Conservation (phyloP, 2,888 invertebrate genomes). For the Lamellibrachia columna region DNA sequence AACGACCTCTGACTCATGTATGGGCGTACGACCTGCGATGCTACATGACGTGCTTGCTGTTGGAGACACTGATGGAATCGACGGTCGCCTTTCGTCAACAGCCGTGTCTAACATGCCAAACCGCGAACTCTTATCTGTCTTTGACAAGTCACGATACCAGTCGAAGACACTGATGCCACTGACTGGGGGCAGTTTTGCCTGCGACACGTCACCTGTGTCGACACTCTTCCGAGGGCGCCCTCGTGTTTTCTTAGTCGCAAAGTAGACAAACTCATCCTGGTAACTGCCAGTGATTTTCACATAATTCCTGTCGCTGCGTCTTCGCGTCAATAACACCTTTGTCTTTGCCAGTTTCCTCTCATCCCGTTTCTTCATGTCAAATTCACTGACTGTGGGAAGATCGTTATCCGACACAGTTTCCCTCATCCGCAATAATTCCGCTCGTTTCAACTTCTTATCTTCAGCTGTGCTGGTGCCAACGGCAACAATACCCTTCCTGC, state of each 20-base stretch:
- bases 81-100: not conserved
- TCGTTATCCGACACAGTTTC: not conserved
- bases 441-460: not conserved
- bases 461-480: not conserved
- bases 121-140: slow-evolving; percentile 40
- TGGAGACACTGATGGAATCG: not conserved
- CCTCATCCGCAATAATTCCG: not conserved
- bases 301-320: slow-evolving; percentile 39
- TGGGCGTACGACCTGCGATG: slow-evolving; percentile 29
- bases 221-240: slow-evolving; percentile 48
- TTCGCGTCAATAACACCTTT: slow-evolving; percentile 18
- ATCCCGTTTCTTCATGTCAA: not conserved
- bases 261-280: slow-evolving; percentile 65
- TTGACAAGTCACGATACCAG: slow-evolving; percentile 46
- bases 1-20: slow-evolving; percentile 44
- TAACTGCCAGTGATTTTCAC: slow-evolving; percentile 64
- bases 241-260: slow-evolving; percentile 58
- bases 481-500: not conserved
- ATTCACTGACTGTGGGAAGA: not conserved
- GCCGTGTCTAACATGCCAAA: slow-evolving; percentile 32
- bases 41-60: not conserved
- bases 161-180: slow-evolving; percentile 34
- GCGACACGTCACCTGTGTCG: slow-evolving; percentile 21
- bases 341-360: slow-evolving; percentile 23
- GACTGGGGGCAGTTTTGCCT: not conserved